Percentiles rank a stretch among this genome's conserved stretches.
These are phyloP conservation scores for Steromphala cineraria DNA, from an alignment of 2,888 invertebrate species.

Conservation along the genomic window DNA sequence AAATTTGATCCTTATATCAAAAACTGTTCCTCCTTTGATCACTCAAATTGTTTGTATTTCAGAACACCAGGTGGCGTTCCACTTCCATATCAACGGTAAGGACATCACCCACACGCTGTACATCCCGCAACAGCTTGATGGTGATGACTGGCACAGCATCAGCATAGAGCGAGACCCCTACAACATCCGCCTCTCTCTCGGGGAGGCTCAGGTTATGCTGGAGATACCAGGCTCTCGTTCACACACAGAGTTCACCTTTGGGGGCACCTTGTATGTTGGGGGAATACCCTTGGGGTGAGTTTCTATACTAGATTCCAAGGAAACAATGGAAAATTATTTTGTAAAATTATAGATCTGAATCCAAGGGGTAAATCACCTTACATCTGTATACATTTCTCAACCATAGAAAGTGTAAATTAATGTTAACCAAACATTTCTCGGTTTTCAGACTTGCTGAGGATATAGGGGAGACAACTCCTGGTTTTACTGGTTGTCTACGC, in stretches of 20 bases:
- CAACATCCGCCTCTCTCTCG: constrained; percentile 75
- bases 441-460: constrained; percentile 25
- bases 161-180: constrained; percentile 96
- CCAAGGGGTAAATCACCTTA: no score
- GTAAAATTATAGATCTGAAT: no score
- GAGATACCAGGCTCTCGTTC: constrained; percentile 39
- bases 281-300: constrained; percentile 43
- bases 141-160: constrained; percentile 96
- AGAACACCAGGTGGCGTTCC: constrained; percentile 55
- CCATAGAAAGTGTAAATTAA: no score
- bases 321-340: no score
- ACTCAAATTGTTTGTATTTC: no score
- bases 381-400: no score
- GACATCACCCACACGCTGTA: constrained; percentile 84
- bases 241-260: constrained; percentile 42
- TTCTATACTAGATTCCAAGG: no score
- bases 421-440: no score
- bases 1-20: no score
- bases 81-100: constrained; percentile 48
- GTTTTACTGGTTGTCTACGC: constrained; percentile 94
- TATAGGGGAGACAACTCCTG: constrained; percentile 31
- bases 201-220: constrained; percentile 43
- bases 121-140: constrained; percentile 88
- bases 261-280: constrained; percentile 58
- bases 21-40: no score